Base-by-base conservation (phyloP, 2,888 invertebrate genomes). In the Nasonovia ribisnigri region DNA sequence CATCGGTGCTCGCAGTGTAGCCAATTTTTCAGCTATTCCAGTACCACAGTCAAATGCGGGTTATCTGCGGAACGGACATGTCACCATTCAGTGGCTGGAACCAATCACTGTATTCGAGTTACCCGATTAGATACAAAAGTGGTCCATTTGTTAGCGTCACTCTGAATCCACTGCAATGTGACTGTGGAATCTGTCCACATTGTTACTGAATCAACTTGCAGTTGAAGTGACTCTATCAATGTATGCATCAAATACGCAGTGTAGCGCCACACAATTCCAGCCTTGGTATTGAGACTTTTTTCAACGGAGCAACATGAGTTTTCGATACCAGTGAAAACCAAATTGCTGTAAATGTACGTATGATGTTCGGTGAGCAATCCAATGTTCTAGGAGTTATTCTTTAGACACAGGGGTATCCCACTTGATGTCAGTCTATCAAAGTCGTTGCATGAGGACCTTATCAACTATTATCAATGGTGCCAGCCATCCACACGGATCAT, bases 401-500 rank as follows among this genome's bases (percentile, higher is more conserved):
- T 88, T 42, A 3, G 10, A 1, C 36, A 88, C 88, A 36, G 8
- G 26, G 1, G 54, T 54, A 88, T 88, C 42, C 54, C 54, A 88
- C 10, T 24, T 3, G 3, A 24, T 36, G 8, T 42, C 43, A 6
- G 36, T 36, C 24, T 88, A 6, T 54, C 88, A 88, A 3, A 88
- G 10, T 16, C 1, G 51, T 24, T 88, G 88, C 54, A 88, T 51
- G 8, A 88, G 36, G 1, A 88, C 1, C 36, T 88, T 88, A 0
- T 36, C 51, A 1, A 88, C 88, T 1, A 42, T 29, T 29, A 26
- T 36, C 3, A 88, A 5, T 54, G 88, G 88, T 3, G 54, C 54
- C 11, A 88, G 20, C 88, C 88, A 88, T 24, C 54, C 88, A 88
- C 88, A 88, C 4, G 48, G 57, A 20, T n/a, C n/a, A n/a, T 88